phyloP scores from a whole-genome alignment of 2,113 vertebrate species.

The Antidorcas marsupialis region DNA sequence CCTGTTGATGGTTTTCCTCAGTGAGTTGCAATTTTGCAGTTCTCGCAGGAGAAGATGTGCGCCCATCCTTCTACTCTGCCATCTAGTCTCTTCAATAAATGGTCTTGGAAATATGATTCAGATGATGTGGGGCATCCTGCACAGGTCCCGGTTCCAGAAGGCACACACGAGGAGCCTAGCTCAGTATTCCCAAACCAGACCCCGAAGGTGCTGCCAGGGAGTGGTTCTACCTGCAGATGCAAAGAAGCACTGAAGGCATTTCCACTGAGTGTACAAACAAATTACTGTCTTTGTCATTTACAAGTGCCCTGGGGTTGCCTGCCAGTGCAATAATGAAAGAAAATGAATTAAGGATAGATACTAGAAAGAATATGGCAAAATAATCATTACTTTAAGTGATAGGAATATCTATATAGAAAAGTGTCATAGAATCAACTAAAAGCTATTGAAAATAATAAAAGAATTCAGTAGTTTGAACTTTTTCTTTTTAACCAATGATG shows the following conservation, averaged over 20 bases:
- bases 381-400: neutral
- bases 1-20: neutral
- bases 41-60: neutral
- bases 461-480: neutral
- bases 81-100: neutral
- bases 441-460: neutral
- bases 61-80: fast-evolving
- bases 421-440: neutral
- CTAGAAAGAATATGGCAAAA: neutral
- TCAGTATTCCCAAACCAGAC: constrained; percentile 95
- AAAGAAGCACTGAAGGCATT: neutral
- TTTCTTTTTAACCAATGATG: neutral
- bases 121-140: constrained; percentile 97
- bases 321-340: neutral
- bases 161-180: constrained; percentile 88
- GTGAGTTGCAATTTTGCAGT: neutral
- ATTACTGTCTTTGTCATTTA: neutral
- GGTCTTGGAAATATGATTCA: constrained; percentile 82
- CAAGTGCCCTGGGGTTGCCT: neutral
- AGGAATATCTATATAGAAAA: neutral
- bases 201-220: constrained; percentile 88
- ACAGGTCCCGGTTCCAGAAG: constrained; percentile 89
- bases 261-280: neutral
- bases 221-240: constrained; percentile 73
- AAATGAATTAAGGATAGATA: constrained; percentile 15